A percentile compares a stretch with the other conserved stretches of the same genome.
Evolutionary conservation across 2,888 invertebrate genomes (phyloP).

Genomic region (Drosophila neonasuta): DNA sequence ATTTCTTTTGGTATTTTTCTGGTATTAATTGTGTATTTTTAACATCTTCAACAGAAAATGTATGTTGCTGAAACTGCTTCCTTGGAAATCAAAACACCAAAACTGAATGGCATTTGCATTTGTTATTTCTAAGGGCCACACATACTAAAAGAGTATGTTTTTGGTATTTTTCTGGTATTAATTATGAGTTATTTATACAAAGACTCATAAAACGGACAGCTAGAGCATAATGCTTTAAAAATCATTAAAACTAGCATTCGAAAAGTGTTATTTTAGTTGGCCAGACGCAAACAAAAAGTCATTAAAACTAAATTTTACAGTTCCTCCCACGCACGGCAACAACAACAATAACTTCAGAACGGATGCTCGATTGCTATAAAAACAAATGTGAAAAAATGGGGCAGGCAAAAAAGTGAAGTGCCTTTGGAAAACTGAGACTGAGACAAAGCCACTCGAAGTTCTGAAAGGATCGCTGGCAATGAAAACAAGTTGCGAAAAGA

Average conservation of each 20-base stretch:
- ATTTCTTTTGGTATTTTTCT: no score
- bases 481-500: conserved; percentile 60
- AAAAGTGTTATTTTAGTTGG: conserved; percentile 71
- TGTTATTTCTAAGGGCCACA: no score
- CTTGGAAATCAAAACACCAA: no score
- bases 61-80: no score
- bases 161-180: conserved; percentile 31
- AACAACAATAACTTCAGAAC: conserved; percentile 24
- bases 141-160: no score
- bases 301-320: conserved; percentile 61
- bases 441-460: conserved; percentile 33
- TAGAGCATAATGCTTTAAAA: conserved; percentile 52
- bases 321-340: conserved; percentile 60
- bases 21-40: neutral
- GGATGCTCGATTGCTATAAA: conserved; percentile 55
- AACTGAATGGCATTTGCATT: no score
- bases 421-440: conserved; percentile 20
- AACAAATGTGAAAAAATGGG: conserved; percentile 26
- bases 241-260: conserved; percentile 50
- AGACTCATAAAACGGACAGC: conserved; percentile 50
- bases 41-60: no score
- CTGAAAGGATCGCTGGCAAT: conserved; percentile 41
- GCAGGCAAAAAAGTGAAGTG: conserved; percentile 50
- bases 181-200: conserved; percentile 55
- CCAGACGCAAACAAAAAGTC: conserved; percentile 52